phyloP scores from a whole-genome alignment of 2,797 vertebrate genomes.

The Coreius guichenoti region DNA sequence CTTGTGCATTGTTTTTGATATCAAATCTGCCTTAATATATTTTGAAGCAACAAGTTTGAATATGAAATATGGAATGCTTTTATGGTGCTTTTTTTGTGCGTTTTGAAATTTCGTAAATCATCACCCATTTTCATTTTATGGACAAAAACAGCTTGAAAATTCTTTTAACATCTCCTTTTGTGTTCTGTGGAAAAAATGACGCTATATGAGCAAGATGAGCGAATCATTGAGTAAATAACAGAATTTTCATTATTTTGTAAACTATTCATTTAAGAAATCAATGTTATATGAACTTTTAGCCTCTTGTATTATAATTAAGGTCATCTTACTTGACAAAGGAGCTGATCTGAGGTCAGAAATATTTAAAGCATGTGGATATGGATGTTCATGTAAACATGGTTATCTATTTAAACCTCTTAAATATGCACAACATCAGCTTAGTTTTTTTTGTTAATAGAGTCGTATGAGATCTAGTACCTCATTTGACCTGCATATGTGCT shows the following conservation, averaged over 20 bases:
- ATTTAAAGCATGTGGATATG: neutral
- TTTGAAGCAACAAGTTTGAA: neutral
- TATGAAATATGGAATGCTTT: neutral
- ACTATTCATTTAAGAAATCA: neutral
- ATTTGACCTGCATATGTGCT: constrained; percentile 12
- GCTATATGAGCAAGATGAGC: neutral
- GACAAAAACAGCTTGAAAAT: neutral
- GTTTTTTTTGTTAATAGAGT: constrained; percentile 13
- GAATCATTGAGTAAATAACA: neutral
- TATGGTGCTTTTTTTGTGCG: neutral
- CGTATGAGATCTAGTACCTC: constrained; percentile 4
- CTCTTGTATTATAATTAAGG: neutral
- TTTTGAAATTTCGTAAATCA: neutral
- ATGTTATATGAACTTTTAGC: neutral
- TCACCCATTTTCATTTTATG: neutral
- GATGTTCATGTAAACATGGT: neutral
- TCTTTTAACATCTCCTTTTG: neutral
- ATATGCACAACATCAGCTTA: neutral
- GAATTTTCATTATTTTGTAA: neutral
- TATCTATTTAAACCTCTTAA: neutral
- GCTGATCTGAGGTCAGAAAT: neutral
- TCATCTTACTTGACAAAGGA: neutral
- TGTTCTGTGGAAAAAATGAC: neutral
- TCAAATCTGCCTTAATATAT: neutral
- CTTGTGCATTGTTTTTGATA: neutral